phyloP scores from a whole-genome alignment of 2,113 vertebrate genomes.

The Anoura caudifer region DNA sequence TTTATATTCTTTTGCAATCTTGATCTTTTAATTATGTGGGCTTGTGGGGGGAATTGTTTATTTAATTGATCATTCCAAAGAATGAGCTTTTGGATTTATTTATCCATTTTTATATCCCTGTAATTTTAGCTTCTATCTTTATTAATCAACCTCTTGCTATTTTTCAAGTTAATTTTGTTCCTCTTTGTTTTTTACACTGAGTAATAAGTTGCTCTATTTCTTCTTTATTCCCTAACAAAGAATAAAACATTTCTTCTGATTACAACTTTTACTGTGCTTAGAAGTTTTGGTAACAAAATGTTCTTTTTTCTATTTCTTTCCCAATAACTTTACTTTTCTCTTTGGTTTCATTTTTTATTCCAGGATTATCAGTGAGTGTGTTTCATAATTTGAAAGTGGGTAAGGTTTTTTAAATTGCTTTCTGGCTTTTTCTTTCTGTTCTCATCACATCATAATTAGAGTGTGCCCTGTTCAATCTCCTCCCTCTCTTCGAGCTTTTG shows the following conservation, averaged over 20 bases:
- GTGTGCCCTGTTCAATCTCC: neutral
- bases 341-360: neutral
- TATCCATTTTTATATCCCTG: neutral
- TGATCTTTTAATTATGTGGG: neutral
- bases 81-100: slow-evolving; percentile 4
- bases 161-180: neutral
- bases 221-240: slow-evolving; percentile 4
- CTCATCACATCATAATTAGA: neutral
- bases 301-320: neutral
- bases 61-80: slow-evolving; percentile 17
- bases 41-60: neutral
- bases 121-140: slow-evolving; percentile 14
- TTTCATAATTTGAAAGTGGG: neutral
- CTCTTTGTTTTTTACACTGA: neutral
- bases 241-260: neutral
- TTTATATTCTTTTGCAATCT: neutral
- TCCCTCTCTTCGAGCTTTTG: neutral
- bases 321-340: neutral
- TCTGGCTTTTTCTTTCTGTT: neutral
- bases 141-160: neutral
- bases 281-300: neutral
- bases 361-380: neutral
- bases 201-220: neutral
- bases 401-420: neutral
- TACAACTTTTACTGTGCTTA: neutral